Base-by-base conservation (phyloP, 2,797 vertebrate species). In the Syngnathus rostellatus region DNA sequence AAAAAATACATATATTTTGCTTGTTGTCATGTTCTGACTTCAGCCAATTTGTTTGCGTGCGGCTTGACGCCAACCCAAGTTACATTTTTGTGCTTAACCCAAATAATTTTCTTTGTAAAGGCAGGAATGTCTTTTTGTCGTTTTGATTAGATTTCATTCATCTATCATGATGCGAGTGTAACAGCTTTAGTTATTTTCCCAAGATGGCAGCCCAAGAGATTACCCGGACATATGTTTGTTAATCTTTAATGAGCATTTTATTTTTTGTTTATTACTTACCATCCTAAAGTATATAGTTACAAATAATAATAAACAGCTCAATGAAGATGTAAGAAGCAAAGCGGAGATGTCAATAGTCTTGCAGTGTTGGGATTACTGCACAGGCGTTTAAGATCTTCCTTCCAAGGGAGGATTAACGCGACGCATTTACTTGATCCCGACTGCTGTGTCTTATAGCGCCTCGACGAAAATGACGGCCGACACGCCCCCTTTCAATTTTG, bases 381-480 rank as follows among this genome's bases (percentile, higher is more conserved):
- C 79, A 80, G 63, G 1, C 66, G 69, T 87, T 21, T 77, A 83
- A 83, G 64, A 71, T 61, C 59, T 68, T 72, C 62, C 37, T 75
- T 80, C 73, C 62, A 74, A 31, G 65, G 12, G 70, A 78, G 82
- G 85, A 86, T 85, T 85, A 86, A 50, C 4, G 2, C 69, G 78
- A 81, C 83, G 81, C 79, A 81, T 86, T 87, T 77, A 84, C 81
- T 84, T 79, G n/a, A 78, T 73, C 77, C 74, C 38, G 72, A 77
- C 80, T 69, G 80, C 67, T 75, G 67, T 77, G 58, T 77, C 72
- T 74, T 74, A 79, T 74, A 79, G 80, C 68, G 65, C 74, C 64
- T 63, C 58, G 11, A 54, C 62, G 77, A 71, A 79, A 62, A 71
- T 9, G 74, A 75, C 58, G 76, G 67, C 74, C 66, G 59, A 64